Percentiles rank a stretch among this genome's conserved stretches.
Conservation (phyloP, 2,888 invertebrate species). For the Xanthorhoe designata region DNA sequence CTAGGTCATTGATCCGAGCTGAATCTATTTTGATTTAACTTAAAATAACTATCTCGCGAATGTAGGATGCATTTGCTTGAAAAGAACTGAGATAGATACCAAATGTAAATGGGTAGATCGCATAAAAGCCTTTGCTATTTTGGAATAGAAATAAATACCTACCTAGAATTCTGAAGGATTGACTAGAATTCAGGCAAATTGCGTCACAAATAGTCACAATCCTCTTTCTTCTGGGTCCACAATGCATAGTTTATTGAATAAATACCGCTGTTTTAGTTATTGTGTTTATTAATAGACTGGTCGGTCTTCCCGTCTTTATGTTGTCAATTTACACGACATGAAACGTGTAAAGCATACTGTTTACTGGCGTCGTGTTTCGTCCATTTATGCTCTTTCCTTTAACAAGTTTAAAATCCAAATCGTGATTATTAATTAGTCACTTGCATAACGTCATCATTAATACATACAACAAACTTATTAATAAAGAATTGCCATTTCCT, state of each 20-base stretch:
- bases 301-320: background rate
- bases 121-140: constrained; percentile 2
- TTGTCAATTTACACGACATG: background rate
- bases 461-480: background rate
- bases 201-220: background rate
- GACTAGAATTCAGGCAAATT: background rate
- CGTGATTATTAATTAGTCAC: background rate
- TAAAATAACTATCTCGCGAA: constrained; percentile 59
- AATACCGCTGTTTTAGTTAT: background rate
- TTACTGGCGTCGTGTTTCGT: background rate
- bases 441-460: background rate
- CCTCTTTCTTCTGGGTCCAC: background rate
- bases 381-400: background rate
- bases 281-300: background rate
- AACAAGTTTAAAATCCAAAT: background rate
- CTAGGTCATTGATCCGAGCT: constrained; percentile 73
- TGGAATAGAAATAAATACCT: background rate
- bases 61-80: constrained; percentile 39
- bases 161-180: background rate
- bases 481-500: background rate
- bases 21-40: constrained; percentile 67
- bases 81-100: constrained; percentile 25
- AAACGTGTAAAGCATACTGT: background rate
- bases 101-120: constrained; percentile 13
- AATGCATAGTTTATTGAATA: background rate